Evolutionary conservation across 1,140 invertebrate species (phyloP), one percentile per base, ranked within the genome.

Genomic region (Danaus melanippus): DNA sequence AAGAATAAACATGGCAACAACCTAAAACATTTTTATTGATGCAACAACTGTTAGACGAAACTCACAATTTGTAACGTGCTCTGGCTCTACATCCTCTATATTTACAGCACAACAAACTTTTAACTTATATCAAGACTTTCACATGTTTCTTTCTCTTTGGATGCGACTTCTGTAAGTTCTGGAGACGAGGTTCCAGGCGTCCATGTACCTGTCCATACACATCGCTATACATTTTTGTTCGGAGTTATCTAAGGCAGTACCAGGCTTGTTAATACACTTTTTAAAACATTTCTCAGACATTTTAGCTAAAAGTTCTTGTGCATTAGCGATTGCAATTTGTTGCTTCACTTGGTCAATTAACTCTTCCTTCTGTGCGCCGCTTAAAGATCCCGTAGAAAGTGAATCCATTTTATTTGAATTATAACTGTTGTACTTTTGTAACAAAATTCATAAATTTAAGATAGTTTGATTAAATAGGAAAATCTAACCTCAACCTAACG

Each of bases 191-290:
- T 97, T 96, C 92, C 94, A 97, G 7, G 96, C 91, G 82, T 98
- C 97, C 94, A 98, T 97, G 87, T 97, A 98, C 66, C 97, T 90
- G 84, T 99, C 97, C 96, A 98, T 98, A 84, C 96, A 98, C 95
- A 98, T 96, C 10, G 96, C 95, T 63, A 99, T 90, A 86, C 97
- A 98, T 93, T 98, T 98, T 92, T 97, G 95, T 91, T 98, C 96
- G 1, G 95, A 95, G 79, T 90, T 96, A 83, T 96, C 96, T 60
- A 98, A 84, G 9, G 93, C 92, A 10, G 92, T 92, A n/a, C 97
- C 97, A 10, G 97, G 97, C 80, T 96, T 97, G 48, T 84, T 80
- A 62, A 99, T 92, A 84, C 97, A 98, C 77, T 98, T 98, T 79
- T 95, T 95, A 76, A 98, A 98, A 88, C 97, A 99, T 88, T 98